Base-by-base conservation (phyloP, 2,888 invertebrate genomes). In the Acrobeloides nanus region DNA sequence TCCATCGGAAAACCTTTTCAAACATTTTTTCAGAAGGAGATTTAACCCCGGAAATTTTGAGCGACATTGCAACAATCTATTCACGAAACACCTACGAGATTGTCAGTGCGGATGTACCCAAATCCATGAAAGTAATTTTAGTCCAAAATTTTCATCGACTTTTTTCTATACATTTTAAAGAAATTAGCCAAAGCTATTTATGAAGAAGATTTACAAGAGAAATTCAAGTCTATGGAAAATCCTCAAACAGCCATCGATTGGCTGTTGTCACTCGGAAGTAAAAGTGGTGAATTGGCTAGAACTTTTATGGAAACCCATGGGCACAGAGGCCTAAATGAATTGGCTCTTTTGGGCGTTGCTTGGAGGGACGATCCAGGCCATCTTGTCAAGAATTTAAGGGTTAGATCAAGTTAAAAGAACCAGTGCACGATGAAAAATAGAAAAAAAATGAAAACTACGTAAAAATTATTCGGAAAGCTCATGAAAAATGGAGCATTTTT, bases 21-120 rank as follows among this genome's bases (percentile, higher is more conserved):
- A 8, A 8, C 8, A n/a, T 35, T n/a, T 46, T 48, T 64, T 40
- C 48, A 67, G 67, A 48, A 20, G 68, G 68, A 10, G 83, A 82
- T 29, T 81, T 84, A 65, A 81, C 80, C 1, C 73, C 77, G 0
- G 82, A 83, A 15, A 81, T 84, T 56, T 82, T 82, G 61, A 79
- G 81, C 29, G 86, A 87, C 74, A 81, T 86, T 37, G 81, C 83
- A 0, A 66, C 79, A 23, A 73, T 87, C 20, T 76, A 86, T 29
- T 81, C 84, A 10, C 82, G 83, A 0, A 84, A 84, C 59, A 75
- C 55, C 20, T 37, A 75, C 0, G 81, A 83, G 53, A 83, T 85
- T 0, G 78, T 84, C 41, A 86, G 86, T 17, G 85, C 84, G 0
- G 84, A 86, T 68, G 82, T 87, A 7, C 84, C 85, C 0, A 73